Evolutionary conservation across 2,113 vertebrate genomes (phyloP).

Genomic region (Chaetura pelagica): DNA sequence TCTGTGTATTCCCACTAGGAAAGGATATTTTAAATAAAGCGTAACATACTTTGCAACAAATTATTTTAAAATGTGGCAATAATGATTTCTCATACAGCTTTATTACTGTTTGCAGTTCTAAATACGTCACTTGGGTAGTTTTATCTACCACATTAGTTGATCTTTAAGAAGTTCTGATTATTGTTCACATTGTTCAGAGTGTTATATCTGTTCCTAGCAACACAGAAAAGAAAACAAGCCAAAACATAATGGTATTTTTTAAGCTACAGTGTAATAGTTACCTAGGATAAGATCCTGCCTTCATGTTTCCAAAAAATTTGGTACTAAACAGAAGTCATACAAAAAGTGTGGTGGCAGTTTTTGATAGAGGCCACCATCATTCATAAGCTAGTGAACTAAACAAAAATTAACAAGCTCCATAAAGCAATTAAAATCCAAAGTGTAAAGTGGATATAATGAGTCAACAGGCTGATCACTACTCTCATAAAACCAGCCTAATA

Average conservation of each 20-base stretch:
- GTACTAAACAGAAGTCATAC: neutral
- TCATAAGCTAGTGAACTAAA: constrained; percentile 11
- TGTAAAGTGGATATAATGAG: constrained; percentile 36
- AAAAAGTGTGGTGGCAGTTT: neutral
- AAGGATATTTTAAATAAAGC: neutral
- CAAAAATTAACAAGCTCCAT: constrained; percentile 51
- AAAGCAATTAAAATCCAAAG: constrained; percentile 57
- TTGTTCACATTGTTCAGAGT: constrained; percentile 14
- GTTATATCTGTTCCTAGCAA: constrained; percentile 20
- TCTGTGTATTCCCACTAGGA: neutral
- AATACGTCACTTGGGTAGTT: neutral
- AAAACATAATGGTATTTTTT: neutral
- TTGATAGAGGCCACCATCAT: neutral
- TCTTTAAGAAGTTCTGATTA: constrained; percentile 40
- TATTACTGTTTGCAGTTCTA: neutral
- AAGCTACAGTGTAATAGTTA: neutral
- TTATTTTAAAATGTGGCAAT: neutral
- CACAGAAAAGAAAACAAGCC: neutral
- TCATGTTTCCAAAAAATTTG: constrained; percentile 12
- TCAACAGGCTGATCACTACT: constrained; percentile 19
- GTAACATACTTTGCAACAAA: neutral
- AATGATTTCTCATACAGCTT: neutral
- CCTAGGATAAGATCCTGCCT: constrained; percentile 19
- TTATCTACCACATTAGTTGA: constrained; percentile 23
- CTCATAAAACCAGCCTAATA: constrained; percentile 26